Conservation (phyloP, 2,888 invertebrate species). For the Agonopterix alstromeriana region DNA sequence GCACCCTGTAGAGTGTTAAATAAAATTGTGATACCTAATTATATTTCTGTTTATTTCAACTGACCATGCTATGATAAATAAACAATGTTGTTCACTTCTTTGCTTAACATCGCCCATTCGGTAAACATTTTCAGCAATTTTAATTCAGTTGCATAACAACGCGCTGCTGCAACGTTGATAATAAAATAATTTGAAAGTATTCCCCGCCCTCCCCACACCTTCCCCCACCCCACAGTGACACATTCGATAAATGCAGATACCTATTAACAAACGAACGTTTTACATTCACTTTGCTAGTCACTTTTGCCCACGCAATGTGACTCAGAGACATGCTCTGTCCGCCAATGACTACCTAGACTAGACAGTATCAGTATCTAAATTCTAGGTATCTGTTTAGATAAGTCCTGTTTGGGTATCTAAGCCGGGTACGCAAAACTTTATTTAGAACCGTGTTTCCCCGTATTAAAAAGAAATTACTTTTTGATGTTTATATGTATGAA, state of each 20-base stretch:
- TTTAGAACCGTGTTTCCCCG: too few species aligned
- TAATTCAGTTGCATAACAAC: background rate
- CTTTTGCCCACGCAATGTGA: slow-evolving; percentile 73
- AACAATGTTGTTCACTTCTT: too few species aligned
- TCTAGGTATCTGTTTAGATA: slow-evolving; percentile 32
- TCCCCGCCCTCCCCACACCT: slow-evolving; percentile 9
- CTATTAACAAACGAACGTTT: slow-evolving; percentile 39
- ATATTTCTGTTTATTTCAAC: too few species aligned
- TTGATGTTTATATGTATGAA: too few species aligned
- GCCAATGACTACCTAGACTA: slow-evolving; percentile 63
- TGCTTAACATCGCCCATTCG: too few species aligned
- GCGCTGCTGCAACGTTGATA: background rate
- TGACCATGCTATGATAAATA: too few species aligned
- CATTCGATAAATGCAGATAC: slow-evolving; percentile 36
- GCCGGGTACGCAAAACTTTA: too few species aligned
- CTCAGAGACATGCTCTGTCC: slow-evolving; percentile 59
- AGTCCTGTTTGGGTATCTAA: slow-evolving; percentile 31
- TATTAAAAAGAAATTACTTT: too few species aligned
- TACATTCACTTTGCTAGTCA: slow-evolving; percentile 64
- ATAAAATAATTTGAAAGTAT: slow-evolving; percentile 24
- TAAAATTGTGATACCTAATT: too few species aligned
- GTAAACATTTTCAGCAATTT: background rate
- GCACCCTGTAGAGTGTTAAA: too few species aligned
- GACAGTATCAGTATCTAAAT: slow-evolving; percentile 61
- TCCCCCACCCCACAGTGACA: slow-evolving; percentile 11